Percentiles rank a stretch among this genome's conserved stretches.
phyloP scores from a whole-genome alignment of 2,888 invertebrate species.

The Chrysotoxum bicinctum region DNA sequence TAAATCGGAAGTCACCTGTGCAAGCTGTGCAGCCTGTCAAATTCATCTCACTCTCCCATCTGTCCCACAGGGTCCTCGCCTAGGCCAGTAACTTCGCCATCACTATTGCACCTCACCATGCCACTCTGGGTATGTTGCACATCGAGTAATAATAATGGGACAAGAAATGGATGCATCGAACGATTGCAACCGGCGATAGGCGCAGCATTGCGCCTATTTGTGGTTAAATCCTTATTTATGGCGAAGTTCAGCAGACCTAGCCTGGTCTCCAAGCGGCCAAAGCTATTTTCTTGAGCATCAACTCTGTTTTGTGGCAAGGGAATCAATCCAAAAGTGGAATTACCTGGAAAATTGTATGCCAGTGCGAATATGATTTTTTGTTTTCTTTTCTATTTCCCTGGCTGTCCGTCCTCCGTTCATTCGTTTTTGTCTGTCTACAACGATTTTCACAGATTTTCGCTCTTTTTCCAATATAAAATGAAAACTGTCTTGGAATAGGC shows the following conservation, averaged over 20 bases:
- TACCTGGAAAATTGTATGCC: slow-evolving; percentile 64
- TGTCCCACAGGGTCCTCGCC: slow-evolving; percentile 30
- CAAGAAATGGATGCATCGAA: slow-evolving; percentile 36
- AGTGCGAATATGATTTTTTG: slow-evolving; percentile 5
- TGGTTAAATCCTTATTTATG: slow-evolving; percentile 68
- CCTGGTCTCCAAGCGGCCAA: neutral
- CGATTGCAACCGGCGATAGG: slow-evolving; percentile 58
- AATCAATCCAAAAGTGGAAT: slow-evolving; percentile 71
- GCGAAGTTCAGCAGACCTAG: slow-evolving; percentile 15
- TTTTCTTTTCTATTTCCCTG: neutral
- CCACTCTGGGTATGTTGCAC: slow-evolving; percentile 5
- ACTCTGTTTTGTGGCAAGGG: slow-evolving; percentile 46
- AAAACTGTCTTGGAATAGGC: slow-evolving; percentile 28
- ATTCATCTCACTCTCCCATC: slow-evolving; percentile 63
- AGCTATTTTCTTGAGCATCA: slow-evolving; percentile 30
- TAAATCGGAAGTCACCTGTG: slow-evolving; percentile 68
- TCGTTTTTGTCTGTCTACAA: slow-evolving; percentile 58
- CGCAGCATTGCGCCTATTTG: slow-evolving; percentile 69
- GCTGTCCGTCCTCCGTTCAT: slow-evolving; percentile 1
- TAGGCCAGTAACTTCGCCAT: neutral
- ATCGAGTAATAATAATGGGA: slow-evolving; percentile 48
- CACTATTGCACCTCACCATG: neutral
- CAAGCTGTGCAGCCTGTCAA: slow-evolving; percentile 62
- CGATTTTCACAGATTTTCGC: slow-evolving; percentile 70
- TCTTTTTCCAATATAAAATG: slow-evolving; percentile 15